A percentile compares a stretch with the other conserved stretches of the same genome.
phyloP scores from a whole-genome alignment of 2,113 vertebrate species.

The Raphicerus campestris region DNA sequence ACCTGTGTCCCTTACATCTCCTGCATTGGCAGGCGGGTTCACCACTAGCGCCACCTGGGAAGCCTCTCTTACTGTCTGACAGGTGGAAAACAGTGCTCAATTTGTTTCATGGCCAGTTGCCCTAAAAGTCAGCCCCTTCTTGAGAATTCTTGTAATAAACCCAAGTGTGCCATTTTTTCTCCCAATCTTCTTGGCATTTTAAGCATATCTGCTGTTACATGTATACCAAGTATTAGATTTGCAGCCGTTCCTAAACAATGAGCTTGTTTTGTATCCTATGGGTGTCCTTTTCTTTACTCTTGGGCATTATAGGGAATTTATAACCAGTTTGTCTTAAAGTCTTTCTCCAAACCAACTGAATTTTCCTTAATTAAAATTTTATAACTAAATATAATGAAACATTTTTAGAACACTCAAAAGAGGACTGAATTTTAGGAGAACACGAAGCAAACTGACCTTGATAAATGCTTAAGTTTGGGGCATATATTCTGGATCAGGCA shows the following conservation, averaged over 20 bases:
- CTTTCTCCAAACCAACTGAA: background rate
- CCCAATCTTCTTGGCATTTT: background rate
- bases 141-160: background rate
- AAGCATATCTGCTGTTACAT: background rate
- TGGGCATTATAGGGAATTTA: background rate
- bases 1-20: background rate
- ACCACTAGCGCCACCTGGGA: background rate
- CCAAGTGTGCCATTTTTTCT: accelerated
- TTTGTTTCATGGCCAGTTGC: background rate
- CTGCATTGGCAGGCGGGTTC: background rate
- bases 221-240: background rate
- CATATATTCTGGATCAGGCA: background rate
- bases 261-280: background rate
- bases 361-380: background rate
- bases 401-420: background rate
- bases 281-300: background rate
- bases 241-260: background rate
- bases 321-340: background rate
- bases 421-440: background rate
- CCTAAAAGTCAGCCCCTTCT: background rate
- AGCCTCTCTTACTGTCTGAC: background rate
- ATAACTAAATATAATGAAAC: background rate
- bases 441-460: background rate
- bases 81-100: background rate
- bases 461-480: background rate